Base-by-base conservation (phyloP, 2,113 vertebrate species). In the Ictalurus punctatus region DNA sequence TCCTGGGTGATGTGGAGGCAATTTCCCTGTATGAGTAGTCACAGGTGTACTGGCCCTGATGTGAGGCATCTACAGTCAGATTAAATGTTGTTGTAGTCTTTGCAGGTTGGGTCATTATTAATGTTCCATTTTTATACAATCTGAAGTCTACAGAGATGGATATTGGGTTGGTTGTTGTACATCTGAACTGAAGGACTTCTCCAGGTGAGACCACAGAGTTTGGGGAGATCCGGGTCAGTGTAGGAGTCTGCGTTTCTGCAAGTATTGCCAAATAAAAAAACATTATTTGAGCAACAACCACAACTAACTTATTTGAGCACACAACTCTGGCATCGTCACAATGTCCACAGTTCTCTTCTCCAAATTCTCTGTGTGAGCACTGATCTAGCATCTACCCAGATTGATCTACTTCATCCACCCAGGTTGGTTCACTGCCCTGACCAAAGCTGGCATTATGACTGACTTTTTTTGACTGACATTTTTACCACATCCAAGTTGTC, bases 261-360 rank as follows among this genome's bases (percentile, higher is more conserved):
- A 94, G 14, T 71, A 30, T 17, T 71, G 14, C n/a, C 8, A 25
- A 56, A 6, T 80, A 30, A 65, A 0, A 76, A 44, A 0, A n/a
- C n/a, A n/a, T n/a, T n/a, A n/a, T n/a, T n/a, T n/a, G n/a, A n/a
- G n/a, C n/a, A n/a, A n/a, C n/a, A n/a, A n/a, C n/a, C n/a, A n/a
- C 37, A 40, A 40, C 37, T 3, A 76, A 21, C 86, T 92, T 91
- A 94, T 95, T 92, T 78, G 93, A 91, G 92, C 95, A 95, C 79
- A 94, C 90, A 16, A 91, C 93, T 88, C 93, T 94, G 6, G 92
- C 94, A 82, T 95, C 94, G 92, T 94, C 94, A 56, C 2, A 0
- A 0, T 95, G 94, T 40, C 82, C 89, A 44, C 37, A 76, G 73
- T 76, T 7, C 37, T 76, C 37, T 76, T 10, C 17, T 44, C 73